phyloP scores from a whole-genome alignment of 2,113 vertebrate genomes.

The Phalacrocorax pelagicus region DNA sequence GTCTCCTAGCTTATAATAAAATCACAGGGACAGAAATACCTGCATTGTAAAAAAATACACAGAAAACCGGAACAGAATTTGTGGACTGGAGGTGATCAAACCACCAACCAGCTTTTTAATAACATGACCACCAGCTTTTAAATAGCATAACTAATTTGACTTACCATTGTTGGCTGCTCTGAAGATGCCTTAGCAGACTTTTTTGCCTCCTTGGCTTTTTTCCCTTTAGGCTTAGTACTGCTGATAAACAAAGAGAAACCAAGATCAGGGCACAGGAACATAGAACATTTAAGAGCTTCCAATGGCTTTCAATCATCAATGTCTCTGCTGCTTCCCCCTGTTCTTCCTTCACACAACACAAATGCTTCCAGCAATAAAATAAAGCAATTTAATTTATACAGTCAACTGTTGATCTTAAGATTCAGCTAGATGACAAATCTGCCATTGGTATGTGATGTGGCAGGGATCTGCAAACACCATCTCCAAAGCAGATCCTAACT shows the following conservation, averaged over 20 bases:
- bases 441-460: not conserved
- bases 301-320: not conserved
- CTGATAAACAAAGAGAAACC: slow-evolving; percentile 57
- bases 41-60: not conserved
- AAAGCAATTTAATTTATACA: not conserved
- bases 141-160: not conserved
- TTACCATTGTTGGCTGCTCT: slow-evolving; percentile 62
- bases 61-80: not conserved
- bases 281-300: not conserved
- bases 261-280: not conserved
- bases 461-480: not conserved
- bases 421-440: not conserved
- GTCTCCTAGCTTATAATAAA: not conserved
- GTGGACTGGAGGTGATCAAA: not conserved
- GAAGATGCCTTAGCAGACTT: slow-evolving; percentile 74
- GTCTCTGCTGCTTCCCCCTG: not conserved
- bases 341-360: not conserved
- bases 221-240: slow-evolving; percentile 82
- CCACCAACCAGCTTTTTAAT: not conserved
- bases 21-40: not conserved
- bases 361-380: not conserved
- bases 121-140: not conserved
- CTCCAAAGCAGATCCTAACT: not conserved
- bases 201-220: slow-evolving; percentile 86
- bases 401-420: not conserved